Evolutionary conservation across 2,888 invertebrate genomes (phyloP).

Genomic region (Chaetogeoica ovagalla): DNA sequence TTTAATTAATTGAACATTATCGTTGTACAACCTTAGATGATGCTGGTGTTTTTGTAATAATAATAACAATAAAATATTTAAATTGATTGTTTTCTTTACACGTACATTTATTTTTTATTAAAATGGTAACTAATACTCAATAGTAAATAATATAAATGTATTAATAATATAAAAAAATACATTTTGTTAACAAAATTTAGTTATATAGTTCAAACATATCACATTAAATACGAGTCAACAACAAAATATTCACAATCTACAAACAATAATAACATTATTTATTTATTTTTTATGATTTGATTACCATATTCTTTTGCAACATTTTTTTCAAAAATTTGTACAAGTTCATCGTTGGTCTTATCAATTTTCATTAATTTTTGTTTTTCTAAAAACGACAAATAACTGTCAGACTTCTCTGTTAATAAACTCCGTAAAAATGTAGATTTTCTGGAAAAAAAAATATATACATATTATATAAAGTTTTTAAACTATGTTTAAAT

Average conservation of each 20-base stretch:
- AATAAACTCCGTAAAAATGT: conserved; percentile 2
- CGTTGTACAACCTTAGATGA: no score
- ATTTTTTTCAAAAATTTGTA: conserved; percentile 40
- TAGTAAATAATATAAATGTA: neutral
- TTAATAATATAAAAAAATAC: neutral
- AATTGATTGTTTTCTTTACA: neutral
- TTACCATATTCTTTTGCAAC: conserved; percentile 29
- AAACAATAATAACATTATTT: neutral
- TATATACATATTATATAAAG: no score
- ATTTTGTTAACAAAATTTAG: no score
- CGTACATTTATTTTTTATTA: neutral
- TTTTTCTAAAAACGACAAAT: conserved; percentile 40
- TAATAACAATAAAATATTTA: neutral
- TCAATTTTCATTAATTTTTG: conserved; percentile 45
- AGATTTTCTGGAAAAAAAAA: conserved; percentile 33
- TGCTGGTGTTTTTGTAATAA: neutral
- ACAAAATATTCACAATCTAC: neutral
- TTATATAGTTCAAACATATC: no score
- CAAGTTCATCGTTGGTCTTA: conserved; percentile 29
- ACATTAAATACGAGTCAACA: no score
- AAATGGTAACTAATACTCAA: neutral
- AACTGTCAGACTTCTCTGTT: conserved; percentile 21
- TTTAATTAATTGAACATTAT: no score
- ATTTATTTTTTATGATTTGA: conserved; percentile 13
- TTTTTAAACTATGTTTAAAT: no score